Evolutionary conservation across 2,888 invertebrate genomes (phyloP).

Genomic region (Epistrophella euchroma): DNA sequence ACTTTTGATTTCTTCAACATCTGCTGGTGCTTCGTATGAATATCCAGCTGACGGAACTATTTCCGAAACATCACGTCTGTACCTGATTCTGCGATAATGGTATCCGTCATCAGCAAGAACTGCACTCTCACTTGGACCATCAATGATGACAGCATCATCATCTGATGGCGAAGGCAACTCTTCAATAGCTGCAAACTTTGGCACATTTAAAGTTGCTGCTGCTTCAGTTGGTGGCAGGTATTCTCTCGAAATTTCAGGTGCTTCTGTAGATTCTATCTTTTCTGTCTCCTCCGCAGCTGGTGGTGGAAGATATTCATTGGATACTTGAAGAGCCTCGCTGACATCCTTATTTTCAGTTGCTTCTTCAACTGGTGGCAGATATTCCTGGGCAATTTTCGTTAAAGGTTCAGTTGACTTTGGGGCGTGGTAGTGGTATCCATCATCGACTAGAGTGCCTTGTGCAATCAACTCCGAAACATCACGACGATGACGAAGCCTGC

Average conservation of each 20-base stretch:
- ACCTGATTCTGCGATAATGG: constrained; percentile 46
- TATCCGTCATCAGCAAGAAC: constrained; percentile 53
- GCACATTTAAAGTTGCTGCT: constrained; percentile 20
- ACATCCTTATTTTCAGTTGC: constrained; percentile 55
- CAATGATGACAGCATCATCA: constrained; percentile 50
- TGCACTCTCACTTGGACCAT: constrained; percentile 35
- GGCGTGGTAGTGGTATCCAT: constrained; percentile 78
- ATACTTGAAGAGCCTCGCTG: constrained; percentile 19
- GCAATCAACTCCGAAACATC: constrained; percentile 80
- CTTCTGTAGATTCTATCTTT: constrained; percentile 3
- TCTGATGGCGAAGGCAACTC: constrained; percentile 36
- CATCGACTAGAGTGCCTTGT: constrained; percentile 75
- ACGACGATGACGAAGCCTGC: constrained; percentile 77
- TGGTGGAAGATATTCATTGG: constrained; percentile 75
- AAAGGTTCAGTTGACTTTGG: constrained; percentile 23
- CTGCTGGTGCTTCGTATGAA: constrained; percentile 8
- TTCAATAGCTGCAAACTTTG: constrained; percentile 22
- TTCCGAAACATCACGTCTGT: constrained; percentile 62
- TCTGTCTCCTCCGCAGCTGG: constrained; percentile 9
- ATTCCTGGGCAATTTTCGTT: constrained; percentile 50
- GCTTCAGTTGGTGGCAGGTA: constrained; percentile 56
- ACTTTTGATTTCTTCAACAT: constrained; percentile 1
- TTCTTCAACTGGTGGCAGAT: constrained; percentile 78
- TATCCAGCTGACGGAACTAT: constrained; percentile 1
- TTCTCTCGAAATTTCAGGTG: constrained; percentile 30